Evolutionary conservation across 1,140 invertebrate species (phyloP).

Genomic region (Coboldia fuscipes): DNA sequence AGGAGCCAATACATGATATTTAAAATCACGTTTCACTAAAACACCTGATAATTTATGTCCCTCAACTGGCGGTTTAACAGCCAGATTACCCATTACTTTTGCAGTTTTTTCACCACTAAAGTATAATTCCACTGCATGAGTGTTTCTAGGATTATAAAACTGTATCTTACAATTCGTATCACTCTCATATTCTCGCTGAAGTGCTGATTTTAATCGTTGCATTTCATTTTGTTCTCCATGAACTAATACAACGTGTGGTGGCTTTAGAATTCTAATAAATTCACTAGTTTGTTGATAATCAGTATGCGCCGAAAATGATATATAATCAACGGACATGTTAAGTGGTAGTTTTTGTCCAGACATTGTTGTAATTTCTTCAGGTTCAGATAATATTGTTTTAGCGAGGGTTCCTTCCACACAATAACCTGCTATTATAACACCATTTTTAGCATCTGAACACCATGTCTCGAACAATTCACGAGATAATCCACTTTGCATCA

Average conservation of each 20-base stretch:
- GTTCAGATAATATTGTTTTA: constrained; percentile 92
- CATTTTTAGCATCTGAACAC: constrained; percentile 96
- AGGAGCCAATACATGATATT: constrained; percentile 86
- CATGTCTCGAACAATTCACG: constrained; percentile 96
- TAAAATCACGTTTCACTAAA: constrained; percentile 93
- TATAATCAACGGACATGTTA: constrained; percentile 97
- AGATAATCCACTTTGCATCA: constrained; percentile 98
- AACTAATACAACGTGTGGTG: constrained; percentile 89
- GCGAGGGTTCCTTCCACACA: constrained; percentile 98
- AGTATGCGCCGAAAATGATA: constrained; percentile 97
- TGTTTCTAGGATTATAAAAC: constrained; percentile 92
- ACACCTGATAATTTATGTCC: constrained; percentile 74
- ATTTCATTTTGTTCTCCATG: constrained; percentile 99
- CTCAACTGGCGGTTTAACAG: constrained; percentile 57
- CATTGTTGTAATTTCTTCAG: constrained; percentile 91
- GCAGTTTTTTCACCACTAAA: constrained; percentile 96
- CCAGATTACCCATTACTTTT: constrained; percentile 87
- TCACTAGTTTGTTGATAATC: constrained; percentile 98
- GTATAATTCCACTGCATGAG: constrained; percentile 75
- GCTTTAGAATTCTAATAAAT: constrained; percentile 85
- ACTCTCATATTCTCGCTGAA: constrained; percentile 87
- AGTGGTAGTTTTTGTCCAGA: constrained; percentile 86
- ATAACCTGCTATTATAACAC: constrained; percentile 95
- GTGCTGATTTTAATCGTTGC: constrained; percentile 80
- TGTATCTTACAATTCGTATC: constrained; percentile 69